phyloP scores from a whole-genome alignment of 2,797 vertebrate genomes.

The Coranthus polyacanthus region DNA sequence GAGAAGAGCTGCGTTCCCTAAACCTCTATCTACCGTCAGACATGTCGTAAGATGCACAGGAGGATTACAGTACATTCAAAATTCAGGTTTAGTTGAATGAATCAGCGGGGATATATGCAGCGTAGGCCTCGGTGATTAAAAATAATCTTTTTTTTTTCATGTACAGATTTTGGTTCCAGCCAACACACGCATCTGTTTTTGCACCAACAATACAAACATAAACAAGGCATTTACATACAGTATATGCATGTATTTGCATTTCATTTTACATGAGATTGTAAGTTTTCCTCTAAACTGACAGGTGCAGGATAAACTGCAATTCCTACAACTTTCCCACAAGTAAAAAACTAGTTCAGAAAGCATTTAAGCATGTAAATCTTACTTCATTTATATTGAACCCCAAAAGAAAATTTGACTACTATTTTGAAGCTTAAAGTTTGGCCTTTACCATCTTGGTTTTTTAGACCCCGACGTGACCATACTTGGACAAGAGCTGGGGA shows the following conservation, averaged over 20 bases:
- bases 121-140: conserved; percentile 6
- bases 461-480: no score
- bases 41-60: conserved; percentile 5
- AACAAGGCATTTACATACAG: conserved; percentile 32
- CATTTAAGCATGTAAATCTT: no score
- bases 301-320: no score
- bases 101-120: neutral
- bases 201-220: conserved; percentile 13
- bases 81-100: conserved; percentile 13
- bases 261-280: no score
- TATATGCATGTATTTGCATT: conserved; percentile 23
- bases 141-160: conserved; percentile 12
- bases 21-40: conserved; percentile 4
- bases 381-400: no score
- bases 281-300: no score
- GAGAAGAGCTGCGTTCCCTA: neutral
- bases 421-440: no score
- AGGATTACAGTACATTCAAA: conserved; percentile 5
- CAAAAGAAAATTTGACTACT: no score
- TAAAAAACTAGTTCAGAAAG: no score
- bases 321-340: no score
- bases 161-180: neutral
- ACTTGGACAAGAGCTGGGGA: no score
- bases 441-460: no score
- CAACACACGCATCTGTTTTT: neutral